These are phyloP conservation scores for Dicerorhinus sumatrensis DNA, from an alignment of 2,113 vertebrate genomes.

Conservation along the genomic window DNA sequence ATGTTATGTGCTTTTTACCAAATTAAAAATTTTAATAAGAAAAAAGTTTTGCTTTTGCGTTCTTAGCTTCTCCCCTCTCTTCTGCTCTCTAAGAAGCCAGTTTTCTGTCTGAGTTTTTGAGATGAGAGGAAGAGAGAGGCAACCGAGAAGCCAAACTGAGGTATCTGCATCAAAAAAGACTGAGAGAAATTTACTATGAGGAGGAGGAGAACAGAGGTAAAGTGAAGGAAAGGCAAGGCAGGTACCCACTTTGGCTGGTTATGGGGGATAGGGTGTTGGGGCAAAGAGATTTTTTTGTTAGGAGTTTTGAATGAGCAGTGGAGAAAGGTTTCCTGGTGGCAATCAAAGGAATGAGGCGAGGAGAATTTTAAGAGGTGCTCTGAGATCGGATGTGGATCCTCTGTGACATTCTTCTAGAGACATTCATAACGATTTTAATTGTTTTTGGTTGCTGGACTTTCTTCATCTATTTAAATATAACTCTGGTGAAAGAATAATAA, in stretches of 20 bases:
- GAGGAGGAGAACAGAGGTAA: not conserved
- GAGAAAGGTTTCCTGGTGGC: not conserved
- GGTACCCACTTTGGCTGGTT: not conserved
- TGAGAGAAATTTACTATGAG: not conserved
- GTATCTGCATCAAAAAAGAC: not conserved
- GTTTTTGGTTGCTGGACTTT: not conserved
- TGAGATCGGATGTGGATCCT: not conserved
- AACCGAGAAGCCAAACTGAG: not conserved
- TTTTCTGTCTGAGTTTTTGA: not conserved
- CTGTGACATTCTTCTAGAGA: not conserved
- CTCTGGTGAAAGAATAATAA: not conserved
- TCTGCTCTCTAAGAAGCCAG: not conserved
- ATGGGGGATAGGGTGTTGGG: not conserved
- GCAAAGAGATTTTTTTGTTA: not conserved
- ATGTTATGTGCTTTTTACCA: not conserved
- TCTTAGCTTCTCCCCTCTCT: not conserved
- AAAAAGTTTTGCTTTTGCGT: not conserved
- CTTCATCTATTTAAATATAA: not conserved
- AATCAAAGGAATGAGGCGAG: not conserved
- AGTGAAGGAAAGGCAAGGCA: not conserved
- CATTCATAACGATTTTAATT: not conserved
- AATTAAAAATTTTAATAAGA: not conserved
- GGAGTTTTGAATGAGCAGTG: not conserved
- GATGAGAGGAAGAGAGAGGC: not conserved
- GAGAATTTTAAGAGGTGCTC: not conserved